phyloP scores from a whole-genome alignment of 2,888 invertebrate genomes.

The Spodoptera littoralis region DNA sequence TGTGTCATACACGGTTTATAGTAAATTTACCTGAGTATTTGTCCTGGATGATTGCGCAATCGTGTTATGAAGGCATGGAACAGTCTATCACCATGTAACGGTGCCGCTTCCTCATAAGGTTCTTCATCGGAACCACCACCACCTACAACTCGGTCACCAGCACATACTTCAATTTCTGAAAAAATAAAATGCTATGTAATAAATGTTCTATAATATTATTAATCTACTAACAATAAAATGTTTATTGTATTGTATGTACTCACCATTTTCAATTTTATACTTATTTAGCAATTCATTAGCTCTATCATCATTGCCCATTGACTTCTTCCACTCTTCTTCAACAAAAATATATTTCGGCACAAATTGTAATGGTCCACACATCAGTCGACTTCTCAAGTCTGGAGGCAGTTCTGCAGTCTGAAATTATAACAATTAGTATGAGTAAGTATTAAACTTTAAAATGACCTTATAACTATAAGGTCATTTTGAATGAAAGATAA shows the following conservation, averaged over 20 bases:
- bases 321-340: conserved; percentile 80
- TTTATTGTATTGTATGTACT: conserved; percentile 24
- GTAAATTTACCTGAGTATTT: conserved; percentile 92
- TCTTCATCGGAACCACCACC: conserved; percentile 86
- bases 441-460: neutral
- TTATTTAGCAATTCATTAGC: conserved; percentile 79
- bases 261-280: conserved; percentile 83
- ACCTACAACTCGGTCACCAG: conserved; percentile 63
- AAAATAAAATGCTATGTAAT: neutral
- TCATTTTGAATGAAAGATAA: too few relatives aligned
- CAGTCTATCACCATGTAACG: conserved; percentile 94
- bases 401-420: conserved; percentile 82
- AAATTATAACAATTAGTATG: conserved; percentile 38
- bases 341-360: conserved; percentile 81
- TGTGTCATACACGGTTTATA: neutral
- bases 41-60: conserved; percentile 93
- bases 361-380: conserved; percentile 77
- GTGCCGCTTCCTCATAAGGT: conserved; percentile 93
- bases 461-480: too few relatives aligned
- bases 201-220: too few relatives aligned
- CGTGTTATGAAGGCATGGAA: conserved; percentile 94
- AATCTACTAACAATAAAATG: too few relatives aligned
- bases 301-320: conserved; percentile 70
- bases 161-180: conserved; percentile 72
- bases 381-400: conserved; percentile 76